These are phyloP conservation scores for Xestoiulus laeticollis DNA, from an alignment of 2,888 invertebrate genomes.

Conservation along the genomic window DNA sequence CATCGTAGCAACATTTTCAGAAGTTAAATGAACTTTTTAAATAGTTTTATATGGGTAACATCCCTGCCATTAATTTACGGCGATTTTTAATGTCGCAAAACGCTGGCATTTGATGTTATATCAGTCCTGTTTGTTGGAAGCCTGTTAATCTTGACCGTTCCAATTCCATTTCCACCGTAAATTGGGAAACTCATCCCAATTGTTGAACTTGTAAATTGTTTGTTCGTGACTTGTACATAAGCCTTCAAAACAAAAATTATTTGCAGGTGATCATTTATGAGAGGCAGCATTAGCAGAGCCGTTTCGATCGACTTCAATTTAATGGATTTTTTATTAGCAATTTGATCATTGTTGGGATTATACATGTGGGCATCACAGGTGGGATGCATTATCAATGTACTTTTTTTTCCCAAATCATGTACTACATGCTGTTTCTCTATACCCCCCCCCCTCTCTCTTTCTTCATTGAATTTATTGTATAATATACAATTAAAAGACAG, in stretches of 20 bases:
- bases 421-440: conserved; percentile 26
- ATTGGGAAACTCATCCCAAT: background rate
- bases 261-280: background rate
- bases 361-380: conserved; percentile 7
- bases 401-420: conserved; percentile 26
- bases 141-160: conserved; percentile 11
- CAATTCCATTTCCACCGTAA: conserved; percentile 1
- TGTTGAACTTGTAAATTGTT: conserved; percentile 10
- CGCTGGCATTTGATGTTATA: background rate
- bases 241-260: background rate
- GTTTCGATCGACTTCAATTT: background rate
- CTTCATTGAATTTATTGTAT: conserved; percentile 19
- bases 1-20: background rate
- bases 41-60: background rate
- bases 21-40: background rate
- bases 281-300: conserved; percentile 18
- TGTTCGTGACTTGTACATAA: conserved; percentile 26
- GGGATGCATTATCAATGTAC: background rate
- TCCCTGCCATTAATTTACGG: background rate
- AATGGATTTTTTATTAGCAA: background rate
- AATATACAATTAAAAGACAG: conserved; percentile 3
- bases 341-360: conserved; percentile 9
- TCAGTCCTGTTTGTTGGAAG: conserved; percentile 9
- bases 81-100: background rate
- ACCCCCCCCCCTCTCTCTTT: conserved; percentile 7